Evolutionary conservation across 1,140 invertebrate genomes (phyloP).

Genomic region (Mercenaria mercenaria): DNA sequence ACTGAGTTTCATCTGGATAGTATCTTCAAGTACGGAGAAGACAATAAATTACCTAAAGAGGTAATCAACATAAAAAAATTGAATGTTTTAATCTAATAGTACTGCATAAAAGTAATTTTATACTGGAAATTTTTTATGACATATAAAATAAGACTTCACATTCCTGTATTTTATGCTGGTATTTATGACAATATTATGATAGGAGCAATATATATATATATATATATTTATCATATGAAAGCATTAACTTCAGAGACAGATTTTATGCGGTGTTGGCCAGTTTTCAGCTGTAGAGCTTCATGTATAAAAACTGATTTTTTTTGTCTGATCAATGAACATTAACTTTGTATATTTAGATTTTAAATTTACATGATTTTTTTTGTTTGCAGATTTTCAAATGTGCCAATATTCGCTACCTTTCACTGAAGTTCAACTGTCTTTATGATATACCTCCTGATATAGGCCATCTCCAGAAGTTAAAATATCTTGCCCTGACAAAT

Average conservation of each 20-base stretch:
- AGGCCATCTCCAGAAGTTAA: slow-evolving; percentile 85
- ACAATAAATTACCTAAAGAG: slow-evolving; percentile 84
- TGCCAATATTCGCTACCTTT: slow-evolving; percentile 85
- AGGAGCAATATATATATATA: too few relatives aligned
- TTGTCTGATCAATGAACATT: too few relatives aligned
- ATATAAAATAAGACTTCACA: too few relatives aligned
- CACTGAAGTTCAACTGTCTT: slow-evolving; percentile 87
- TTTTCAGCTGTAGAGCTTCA: too few relatives aligned
- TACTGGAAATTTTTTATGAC: background rate
- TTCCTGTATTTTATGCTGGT: too few relatives aligned
- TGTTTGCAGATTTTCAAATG: slow-evolving; percentile 86
- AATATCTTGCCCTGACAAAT: slow-evolving; percentile 87
- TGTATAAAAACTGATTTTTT: too few relatives aligned
- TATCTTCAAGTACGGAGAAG: slow-evolving; percentile 86
- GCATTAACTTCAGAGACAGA: too few relatives aligned
- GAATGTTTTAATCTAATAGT: background rate
- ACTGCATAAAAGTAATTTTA: background rate
- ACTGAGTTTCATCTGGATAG: slow-evolving; percentile 86
- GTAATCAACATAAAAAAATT: slow-evolving; percentile 66
- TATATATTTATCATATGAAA: too few relatives aligned
- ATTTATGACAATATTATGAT: too few relatives aligned
- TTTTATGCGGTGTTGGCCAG: too few relatives aligned
- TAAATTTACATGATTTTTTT: too few relatives aligned
- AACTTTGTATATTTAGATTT: too few relatives aligned
- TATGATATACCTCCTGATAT: slow-evolving; percentile 86